Evolutionary conservation across 2,113 vertebrate species (phyloP), one percentile per base, ranked within the genome.

Genomic region (Pundamilia nyererei): DNA sequence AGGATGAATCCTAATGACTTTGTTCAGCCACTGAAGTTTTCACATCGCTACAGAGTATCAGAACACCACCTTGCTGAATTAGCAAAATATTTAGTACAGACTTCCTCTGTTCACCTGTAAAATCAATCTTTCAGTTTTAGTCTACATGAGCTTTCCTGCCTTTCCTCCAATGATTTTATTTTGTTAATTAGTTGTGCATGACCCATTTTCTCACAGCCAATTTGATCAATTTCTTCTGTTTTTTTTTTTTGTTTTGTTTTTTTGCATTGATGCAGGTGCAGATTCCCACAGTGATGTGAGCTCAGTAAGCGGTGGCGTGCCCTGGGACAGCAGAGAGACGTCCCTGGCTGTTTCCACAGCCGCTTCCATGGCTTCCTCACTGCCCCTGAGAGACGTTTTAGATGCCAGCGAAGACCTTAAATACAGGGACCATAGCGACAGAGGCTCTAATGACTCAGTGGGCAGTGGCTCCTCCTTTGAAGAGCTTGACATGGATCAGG

Each of bases 381-480:
- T 89, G 93, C 94, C 91, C 81, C 95, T 95, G 91, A 96, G 95
- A 5, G 96, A 96, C 83, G 95, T 96, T 91, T 96, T 97, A 51
- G 96, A 98, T 1, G 91, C 81, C 4, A 5, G 96, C 91, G 92
- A 91, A 72, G 94, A 94, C 55, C 83, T 84, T 45, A 91, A 93
- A 80, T 91, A 85, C 35, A 92, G 86, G 82, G 97, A 95, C 86
- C 91, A 89, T 81, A 88, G 91, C 17, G 89, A 93, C 86, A 97
- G 97, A 93, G 97, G 97, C 92, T 98, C 97, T 58, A 97, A 97
- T 6, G 97, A 97, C 88, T 99, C 98, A 0, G 93, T 98, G 40
- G 97, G 97, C 93, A 99, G 98, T 1, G 97, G 98, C 86, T 99
- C 98, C 0, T 99, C 98, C 84, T 99, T 99, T 3, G 98, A 99